A percentile compares a stretch with the other conserved stretches of the same genome.
Evolutionary conservation across 2,113 vertebrate genomes (phyloP).

Genomic region (Columba janthina): DNA sequence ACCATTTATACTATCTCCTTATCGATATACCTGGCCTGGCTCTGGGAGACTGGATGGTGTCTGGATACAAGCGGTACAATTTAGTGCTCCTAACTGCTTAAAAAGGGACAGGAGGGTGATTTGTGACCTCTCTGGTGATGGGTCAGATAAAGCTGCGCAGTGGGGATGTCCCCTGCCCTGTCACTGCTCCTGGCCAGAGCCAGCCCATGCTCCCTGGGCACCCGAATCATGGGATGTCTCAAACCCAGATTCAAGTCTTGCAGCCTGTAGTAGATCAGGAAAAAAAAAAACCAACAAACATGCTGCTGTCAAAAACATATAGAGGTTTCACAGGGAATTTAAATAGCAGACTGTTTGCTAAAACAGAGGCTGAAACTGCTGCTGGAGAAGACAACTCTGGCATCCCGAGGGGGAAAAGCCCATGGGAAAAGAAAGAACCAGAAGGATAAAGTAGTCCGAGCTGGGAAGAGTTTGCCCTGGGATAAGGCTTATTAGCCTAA

Average conservation of each 20-base stretch:
- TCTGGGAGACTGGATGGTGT: not conserved
- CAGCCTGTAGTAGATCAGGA: not conserved
- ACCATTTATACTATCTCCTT: slow-evolving; percentile 26
- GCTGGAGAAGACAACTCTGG: not conserved
- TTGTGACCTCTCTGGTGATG: slow-evolving; percentile 37
- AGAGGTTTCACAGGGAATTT: not conserved
- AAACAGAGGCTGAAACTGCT: not conserved
- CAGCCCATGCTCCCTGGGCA: accelerated
- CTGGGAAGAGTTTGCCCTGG: not conserved
- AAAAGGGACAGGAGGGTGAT: slow-evolving; percentile 2
- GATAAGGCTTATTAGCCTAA: not conserved
- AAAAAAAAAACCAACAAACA: accelerated
- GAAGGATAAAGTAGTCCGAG: not conserved
- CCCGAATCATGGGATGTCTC: not conserved
- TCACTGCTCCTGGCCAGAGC: not conserved
- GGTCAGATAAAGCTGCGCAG: slow-evolving; percentile 38
- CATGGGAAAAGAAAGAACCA: not conserved
- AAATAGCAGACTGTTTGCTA: not conserved
- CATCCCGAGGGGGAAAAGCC: not conserved
- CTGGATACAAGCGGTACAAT: slow-evolving; percentile 33
- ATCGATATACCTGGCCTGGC: slow-evolving; percentile 33
- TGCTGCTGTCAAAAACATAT: not conserved
- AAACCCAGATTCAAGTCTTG: not conserved
- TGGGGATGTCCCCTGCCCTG: not conserved
- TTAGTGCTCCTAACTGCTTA: slow-evolving; percentile 43